These are phyloP conservation scores for Helicoverpa assulta DNA, from an alignment of 2,888 invertebrate species.

Conservation along the genomic window DNA sequence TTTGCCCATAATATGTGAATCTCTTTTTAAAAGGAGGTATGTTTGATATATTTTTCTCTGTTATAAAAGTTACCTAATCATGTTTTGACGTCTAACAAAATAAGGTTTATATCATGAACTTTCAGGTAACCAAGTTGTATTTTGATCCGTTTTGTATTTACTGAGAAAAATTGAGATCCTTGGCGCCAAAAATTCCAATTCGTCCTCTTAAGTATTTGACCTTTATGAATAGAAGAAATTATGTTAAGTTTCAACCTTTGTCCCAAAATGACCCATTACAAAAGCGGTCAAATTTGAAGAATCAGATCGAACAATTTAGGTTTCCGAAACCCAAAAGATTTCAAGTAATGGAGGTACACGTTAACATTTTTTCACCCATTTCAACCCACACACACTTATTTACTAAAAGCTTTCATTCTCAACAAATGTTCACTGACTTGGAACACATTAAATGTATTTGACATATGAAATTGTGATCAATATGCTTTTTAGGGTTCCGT, in stretches of 20 bases:
- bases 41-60: too few species aligned
- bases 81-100: too few species aligned
- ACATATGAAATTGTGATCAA: conserved; percentile 63
- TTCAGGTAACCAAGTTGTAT: too few species aligned
- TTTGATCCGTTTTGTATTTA: too few species aligned
- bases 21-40: too few species aligned
- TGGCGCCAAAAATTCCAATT: too few species aligned
- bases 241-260: conserved; percentile 19
- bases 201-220: too few species aligned
- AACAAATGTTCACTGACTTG: conserved; percentile 63
- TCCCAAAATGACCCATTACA: conserved; percentile 20
- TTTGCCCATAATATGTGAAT: too few species aligned
- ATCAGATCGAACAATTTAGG: conserved; percentile 46
- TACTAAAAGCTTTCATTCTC: conserved; percentile 68
- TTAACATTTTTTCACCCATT: conserved; percentile 27
- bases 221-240: neutral
- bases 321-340: conserved; percentile 45
- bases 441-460: conserved; percentile 65
- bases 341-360: conserved; percentile 44
- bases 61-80: too few species aligned
- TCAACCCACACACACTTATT: conserved; percentile 42
- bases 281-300: conserved; percentile 34
- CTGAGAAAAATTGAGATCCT: too few species aligned
- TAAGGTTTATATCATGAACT: too few species aligned
- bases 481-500: too few species aligned